These are phyloP conservation scores for Lampris megalopsis DNA, from an alignment of 2,113 vertebrate species.

Conservation along the genomic window DNA sequence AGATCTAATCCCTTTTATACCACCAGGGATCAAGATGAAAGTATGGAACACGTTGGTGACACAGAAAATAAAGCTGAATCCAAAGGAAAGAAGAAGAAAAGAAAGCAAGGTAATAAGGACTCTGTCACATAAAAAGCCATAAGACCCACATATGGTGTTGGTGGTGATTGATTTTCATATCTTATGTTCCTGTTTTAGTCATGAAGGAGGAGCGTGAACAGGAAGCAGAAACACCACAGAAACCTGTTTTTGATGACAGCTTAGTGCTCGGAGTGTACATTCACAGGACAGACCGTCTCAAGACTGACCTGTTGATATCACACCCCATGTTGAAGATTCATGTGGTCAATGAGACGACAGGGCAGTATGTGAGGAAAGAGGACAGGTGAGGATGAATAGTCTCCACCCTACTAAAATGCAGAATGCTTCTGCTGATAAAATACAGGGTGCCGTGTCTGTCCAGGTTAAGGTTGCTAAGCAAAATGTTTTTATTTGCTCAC, in stretches of 20 bases:
- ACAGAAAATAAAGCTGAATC: conserved; percentile 67
- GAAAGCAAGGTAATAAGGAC: conserved; percentile 78
- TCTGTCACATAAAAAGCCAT: background rate
- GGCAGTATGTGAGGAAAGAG: conserved; percentile 91
- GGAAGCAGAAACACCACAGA: conserved; percentile 71
- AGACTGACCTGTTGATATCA: conserved; percentile 89
- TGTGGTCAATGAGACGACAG: conserved; percentile 88
- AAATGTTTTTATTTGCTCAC: no score
- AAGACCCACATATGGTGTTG: background rate
- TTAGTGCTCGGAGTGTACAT: conserved; percentile 92
- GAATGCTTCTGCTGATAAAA: no score
- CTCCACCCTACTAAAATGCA: no score
- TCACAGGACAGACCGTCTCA: conserved; percentile 91
- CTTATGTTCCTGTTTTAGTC: conserved; percentile 65
- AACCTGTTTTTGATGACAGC: conserved; percentile 81
- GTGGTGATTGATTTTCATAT: background rate
- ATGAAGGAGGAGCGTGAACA: conserved; percentile 71
- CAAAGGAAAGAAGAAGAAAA: conserved; percentile 88
- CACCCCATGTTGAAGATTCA: conserved; percentile 96
- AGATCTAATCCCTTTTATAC: conserved; percentile 29
- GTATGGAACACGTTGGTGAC: conserved; percentile 56
- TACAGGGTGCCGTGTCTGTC: no score
- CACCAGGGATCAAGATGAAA: conserved; percentile 58
- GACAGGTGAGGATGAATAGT: conserved; percentile 83
- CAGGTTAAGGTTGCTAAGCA: no score